Base-by-base conservation (phyloP, 2,888 invertebrate species). In the Trachelus troglodyta region DNA sequence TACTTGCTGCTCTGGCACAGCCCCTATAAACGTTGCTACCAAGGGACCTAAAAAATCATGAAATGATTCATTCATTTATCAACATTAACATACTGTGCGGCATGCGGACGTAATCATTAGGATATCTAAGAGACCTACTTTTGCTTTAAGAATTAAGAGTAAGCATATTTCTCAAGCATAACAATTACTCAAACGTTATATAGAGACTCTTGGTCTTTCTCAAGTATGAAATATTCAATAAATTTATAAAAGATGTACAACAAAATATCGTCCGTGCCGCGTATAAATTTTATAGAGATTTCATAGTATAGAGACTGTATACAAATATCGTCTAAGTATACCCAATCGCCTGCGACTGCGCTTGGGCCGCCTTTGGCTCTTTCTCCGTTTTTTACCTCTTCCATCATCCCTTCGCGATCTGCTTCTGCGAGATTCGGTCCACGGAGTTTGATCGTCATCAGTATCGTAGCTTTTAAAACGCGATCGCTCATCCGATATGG, bases 311-410 rank as follows among this genome's bases (percentile, higher is more conserved):
- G 56, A 56, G 56, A 56, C 56, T 56, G 56, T 56, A 56, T 78
- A 76, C 78, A 85, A 85, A 80, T 80, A 81, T 79, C 76, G 77
- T 84, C 82, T 83, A 84, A 83, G 87, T 89, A 84, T 88, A 90
- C 90, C 89, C 87, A 89, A 89, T 89, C 88, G 90, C 88, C 87
- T 87, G 88, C 87, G 86, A 89, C 88, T 88, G 87, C 89, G 88
- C 84, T 90, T 89, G 86, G 87, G 89, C 85, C 85, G 86, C 88
- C 88, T 86, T 88, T 87, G 86, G 81, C 81, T 85, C 83, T 89
- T 87, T 85, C 85, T 86, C 83, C 87, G 84, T 86, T 88, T 88
- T 90, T 89, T 89, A 90, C 87, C 89, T 89, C 89, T 89, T 87
- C 87, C 88, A 81, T 87, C 87, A 83, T 88, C 88, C 77, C 90